Conservation (phyloP, 2,113 vertebrate genomes). For the Anser cygnoides region DNA sequence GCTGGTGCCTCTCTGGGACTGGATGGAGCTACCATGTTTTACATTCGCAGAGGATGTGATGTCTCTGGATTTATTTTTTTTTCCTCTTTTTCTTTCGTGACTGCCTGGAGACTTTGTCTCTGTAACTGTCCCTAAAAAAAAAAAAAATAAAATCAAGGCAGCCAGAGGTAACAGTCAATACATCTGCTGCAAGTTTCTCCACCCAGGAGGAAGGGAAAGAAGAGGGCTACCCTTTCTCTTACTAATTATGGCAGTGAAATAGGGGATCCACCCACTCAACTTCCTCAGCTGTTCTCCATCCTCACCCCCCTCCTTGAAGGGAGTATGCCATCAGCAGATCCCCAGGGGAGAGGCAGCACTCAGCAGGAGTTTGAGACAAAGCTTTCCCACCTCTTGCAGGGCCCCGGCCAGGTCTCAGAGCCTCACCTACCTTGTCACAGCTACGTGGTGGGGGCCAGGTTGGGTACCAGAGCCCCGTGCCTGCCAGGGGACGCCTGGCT, state of each 20-base stretch:
- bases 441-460: rapidly evolving
- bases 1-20: background rate
- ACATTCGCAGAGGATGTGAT: background rate
- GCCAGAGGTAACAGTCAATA: background rate
- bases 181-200: background rate
- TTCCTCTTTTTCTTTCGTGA: background rate
- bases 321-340: background rate
- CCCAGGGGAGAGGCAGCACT: background rate
- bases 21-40: background rate
- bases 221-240: background rate
- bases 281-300: background rate
- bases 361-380: background rate
- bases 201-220: background rate
- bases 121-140: background rate
- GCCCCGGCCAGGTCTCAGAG: background rate
- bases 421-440: background rate
- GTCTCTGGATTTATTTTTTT: background rate
- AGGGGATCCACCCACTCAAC: background rate
- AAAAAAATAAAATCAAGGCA: background rate
- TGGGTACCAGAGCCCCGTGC: background rate
- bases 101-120: background rate
- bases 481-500: too few species aligned
- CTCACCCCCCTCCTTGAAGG: background rate
- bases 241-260: background rate
- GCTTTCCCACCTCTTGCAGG: background rate